These are phyloP conservation scores for Beaufortia kweichowensis DNA, from an alignment of 2,113 vertebrate species.

Conservation along the genomic window DNA sequence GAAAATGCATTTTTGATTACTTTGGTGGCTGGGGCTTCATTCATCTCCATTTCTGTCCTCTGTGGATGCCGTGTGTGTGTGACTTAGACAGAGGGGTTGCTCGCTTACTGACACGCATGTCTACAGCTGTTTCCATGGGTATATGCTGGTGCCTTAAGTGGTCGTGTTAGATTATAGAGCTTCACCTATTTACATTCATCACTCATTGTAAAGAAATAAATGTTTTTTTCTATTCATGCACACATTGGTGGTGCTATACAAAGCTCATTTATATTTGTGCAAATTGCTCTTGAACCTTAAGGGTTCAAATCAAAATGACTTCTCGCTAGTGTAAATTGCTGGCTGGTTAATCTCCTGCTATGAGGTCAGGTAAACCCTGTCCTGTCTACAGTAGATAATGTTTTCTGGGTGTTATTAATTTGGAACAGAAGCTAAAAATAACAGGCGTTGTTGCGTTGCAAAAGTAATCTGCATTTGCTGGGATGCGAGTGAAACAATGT, in stretches of 20 bases:
- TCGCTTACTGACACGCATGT: conserved; percentile 13
- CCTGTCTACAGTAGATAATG: conserved; percentile 12
- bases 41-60: conserved; percentile 84
- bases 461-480: conserved; percentile 30
- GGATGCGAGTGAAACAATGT: conserved; percentile 5
- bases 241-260: neutral
- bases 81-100: conserved; percentile 35
- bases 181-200: conserved; percentile 39
- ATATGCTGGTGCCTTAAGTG: conserved; percentile 38
- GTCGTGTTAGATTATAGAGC: conserved; percentile 30
- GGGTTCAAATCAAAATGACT: too few species aligned
- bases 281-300: too few species aligned
- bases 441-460: neutral
- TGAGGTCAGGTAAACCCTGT: conserved; percentile 12
- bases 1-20: conserved; percentile 97
- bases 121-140: conserved; percentile 31
- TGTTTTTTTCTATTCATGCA: neutral
- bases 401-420: conserved; percentile 22
- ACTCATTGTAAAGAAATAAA: conserved; percentile 21
- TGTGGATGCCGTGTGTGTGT: conserved; percentile 39
- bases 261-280: too few species aligned
- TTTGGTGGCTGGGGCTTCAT: conserved; percentile 81
- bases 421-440: conserved; percentile 21
- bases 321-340: neutral
- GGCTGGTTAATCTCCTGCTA: conserved; percentile 23